These are phyloP conservation scores for Ctenoplectra terminalis DNA, from an alignment of 1,140 invertebrate species.

Conservation along the genomic window DNA sequence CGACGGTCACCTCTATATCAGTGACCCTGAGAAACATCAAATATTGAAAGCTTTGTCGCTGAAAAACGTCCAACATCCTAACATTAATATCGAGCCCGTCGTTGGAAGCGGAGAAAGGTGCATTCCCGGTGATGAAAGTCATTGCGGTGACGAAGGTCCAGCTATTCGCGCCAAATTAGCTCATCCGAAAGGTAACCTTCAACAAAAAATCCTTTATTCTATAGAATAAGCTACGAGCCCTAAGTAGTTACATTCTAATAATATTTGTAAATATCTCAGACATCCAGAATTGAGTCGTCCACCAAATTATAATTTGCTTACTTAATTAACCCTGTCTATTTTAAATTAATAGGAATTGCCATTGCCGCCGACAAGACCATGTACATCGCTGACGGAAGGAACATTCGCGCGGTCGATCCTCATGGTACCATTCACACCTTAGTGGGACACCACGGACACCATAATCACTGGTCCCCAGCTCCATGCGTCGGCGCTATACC, in stretches of 20 bases:
- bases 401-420: slow-evolving; percentile 95
- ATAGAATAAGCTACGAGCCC: no score
- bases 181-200: slow-evolving; percentile 94
- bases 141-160: slow-evolving; percentile 96
- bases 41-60: slow-evolving; percentile 89
- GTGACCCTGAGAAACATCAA: slow-evolving; percentile 96
- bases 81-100: slow-evolving; percentile 93
- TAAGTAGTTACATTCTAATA: no score
- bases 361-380: slow-evolving; percentile 95
- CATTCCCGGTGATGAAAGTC: slow-evolving; percentile 94
- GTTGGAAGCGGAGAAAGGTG: slow-evolving; percentile 98
- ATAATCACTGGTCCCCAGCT: slow-evolving; percentile 95
- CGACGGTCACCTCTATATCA: slow-evolving; percentile 97
- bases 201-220: no score
- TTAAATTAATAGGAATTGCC: slow-evolving; percentile 86
- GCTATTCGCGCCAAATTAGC: slow-evolving; percentile 95
- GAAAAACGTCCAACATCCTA: slow-evolving; percentile 91
- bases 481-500: slow-evolving; percentile 92
- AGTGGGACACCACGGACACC: slow-evolving; percentile 95
- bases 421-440: slow-evolving; percentile 97
- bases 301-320: no score
- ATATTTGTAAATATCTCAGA: no score
- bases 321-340: no score
- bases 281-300: no score
- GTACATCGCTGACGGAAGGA: slow-evolving; percentile 97